These are phyloP conservation scores for Megaleporinus macrocephalus DNA, from an alignment of 2,113 vertebrate species.

Conservation along the genomic window DNA sequence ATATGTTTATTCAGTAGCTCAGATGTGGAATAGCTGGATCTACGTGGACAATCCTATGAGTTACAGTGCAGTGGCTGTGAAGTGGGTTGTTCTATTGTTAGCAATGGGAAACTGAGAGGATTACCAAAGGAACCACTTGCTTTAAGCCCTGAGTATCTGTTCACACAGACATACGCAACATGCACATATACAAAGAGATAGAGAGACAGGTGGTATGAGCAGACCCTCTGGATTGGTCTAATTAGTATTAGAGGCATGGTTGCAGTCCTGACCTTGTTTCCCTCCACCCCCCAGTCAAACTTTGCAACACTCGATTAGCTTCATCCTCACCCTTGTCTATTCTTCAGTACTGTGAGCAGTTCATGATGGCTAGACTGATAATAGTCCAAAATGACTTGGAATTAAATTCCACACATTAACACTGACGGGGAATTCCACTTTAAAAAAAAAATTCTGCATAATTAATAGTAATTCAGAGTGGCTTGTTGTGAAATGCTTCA, in stretches of 20 bases:
- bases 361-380: background rate
- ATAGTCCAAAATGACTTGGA: background rate
- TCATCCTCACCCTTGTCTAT: constrained; percentile 4
- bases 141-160: constrained; percentile 20
- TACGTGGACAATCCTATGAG: background rate
- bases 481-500: too few relatives aligned
- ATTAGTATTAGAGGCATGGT: background rate
- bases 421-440: too few relatives aligned
- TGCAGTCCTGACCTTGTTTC: background rate
- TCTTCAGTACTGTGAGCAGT: too few relatives aligned
- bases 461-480: too few relatives aligned
- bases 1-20: background rate
- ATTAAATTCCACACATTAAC: too few relatives aligned
- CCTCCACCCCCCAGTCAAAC: background rate
- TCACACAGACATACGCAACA: constrained; percentile 12
- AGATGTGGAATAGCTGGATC: too few relatives aligned
- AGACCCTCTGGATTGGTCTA: background rate
- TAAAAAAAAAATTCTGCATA: too few relatives aligned
- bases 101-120: constrained; percentile 30
- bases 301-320: background rate
- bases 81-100: constrained; percentile 8
- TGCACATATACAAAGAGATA: constrained; percentile 1
- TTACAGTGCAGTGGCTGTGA: background rate
- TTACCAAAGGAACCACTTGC: constrained; percentile 32
- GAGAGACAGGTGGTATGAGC: background rate